Base-by-base conservation (phyloP, 2,797 vertebrate species). In the Crenuchus spilurus region DNA sequence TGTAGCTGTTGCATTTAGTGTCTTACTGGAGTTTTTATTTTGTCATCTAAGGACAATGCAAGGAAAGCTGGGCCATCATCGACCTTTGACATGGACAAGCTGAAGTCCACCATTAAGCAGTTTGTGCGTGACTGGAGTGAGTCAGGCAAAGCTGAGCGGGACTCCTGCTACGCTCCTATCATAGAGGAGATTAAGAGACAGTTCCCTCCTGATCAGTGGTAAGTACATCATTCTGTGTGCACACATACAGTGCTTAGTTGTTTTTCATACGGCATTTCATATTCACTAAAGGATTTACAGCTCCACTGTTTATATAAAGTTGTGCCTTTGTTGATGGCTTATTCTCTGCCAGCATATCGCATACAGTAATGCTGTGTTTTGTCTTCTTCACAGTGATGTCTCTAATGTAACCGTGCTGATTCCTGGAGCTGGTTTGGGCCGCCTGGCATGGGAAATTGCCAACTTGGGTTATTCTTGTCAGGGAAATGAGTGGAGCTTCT, bases 401-500 rank as follows among this genome's bases (percentile, higher is more conserved):
- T 96, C 96, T 85, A 94, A 95, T 92, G 93, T 99, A 87, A 96
- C 92, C 86, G 93, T 99, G 85, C 92, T 99, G 91, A 93, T 99
- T 80, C 98, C 98, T 74, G 98, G 98, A 84, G 96, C 98, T 75
- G 98, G 98, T 80, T 95, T 99, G 81, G 98, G 98, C 83, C 96
- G 98, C 83, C 92, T 99, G 75, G 96, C 97, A 52, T 99, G 98
- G 98, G 98, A 99, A 92, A 96, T 99, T 75, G 96, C 97, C 84
- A 92, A 91, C 71, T 93, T 97, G 83, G 97, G 98, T 82, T 99
- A 97, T 87, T 92, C 90, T 79, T 99, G 97, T 91, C 98, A 99
- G 89, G 97, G 97, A 89, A 99, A 99, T 68, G 98, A 99, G 88
- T 99, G 97, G 96, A 99, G 97, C 90, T 96, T 99, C 94, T 99